Evolutionary conservation across 2,113 vertebrate species (phyloP).

Genomic region (Crotalus tigris): DNA sequence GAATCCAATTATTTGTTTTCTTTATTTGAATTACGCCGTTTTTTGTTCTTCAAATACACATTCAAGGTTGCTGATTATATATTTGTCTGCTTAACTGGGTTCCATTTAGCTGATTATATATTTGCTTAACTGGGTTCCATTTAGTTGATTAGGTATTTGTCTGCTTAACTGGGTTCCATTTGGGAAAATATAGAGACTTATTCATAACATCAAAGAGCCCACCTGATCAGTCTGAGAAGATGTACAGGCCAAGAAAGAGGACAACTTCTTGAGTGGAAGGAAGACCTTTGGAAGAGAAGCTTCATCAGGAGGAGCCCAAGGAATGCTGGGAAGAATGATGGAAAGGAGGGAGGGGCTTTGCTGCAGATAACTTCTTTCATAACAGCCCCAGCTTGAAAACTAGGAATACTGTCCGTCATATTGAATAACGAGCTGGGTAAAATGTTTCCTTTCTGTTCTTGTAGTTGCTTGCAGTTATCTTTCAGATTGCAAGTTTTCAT

Average conservation of each 20-base stretch:
- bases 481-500: too few species aligned
- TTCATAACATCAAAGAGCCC: not conserved
- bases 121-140: not conserved
- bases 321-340: too few species aligned
- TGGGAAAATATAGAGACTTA: not conserved
- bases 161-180: too few species aligned
- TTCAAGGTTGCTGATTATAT: not conserved
- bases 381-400: not conserved
- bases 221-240: not conserved
- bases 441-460: too few species aligned
- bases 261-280: too few species aligned
- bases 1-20: not conserved
- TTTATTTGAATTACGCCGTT: not conserved
- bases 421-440: fast-evolving
- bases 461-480: too few species aligned
- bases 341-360: too few species aligned
- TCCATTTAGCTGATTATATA: not conserved
- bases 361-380: too few species aligned
- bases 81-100: not conserved
- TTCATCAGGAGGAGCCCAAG: too few species aligned
- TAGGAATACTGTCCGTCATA: not conserved
- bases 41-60: not conserved
- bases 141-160: not conserved
- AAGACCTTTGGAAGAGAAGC: too few species aligned
- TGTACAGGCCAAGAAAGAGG: not conserved